Evolutionary conservation across 2,113 vertebrate genomes (phyloP).

Genomic region (Bubo scandiacus): DNA sequence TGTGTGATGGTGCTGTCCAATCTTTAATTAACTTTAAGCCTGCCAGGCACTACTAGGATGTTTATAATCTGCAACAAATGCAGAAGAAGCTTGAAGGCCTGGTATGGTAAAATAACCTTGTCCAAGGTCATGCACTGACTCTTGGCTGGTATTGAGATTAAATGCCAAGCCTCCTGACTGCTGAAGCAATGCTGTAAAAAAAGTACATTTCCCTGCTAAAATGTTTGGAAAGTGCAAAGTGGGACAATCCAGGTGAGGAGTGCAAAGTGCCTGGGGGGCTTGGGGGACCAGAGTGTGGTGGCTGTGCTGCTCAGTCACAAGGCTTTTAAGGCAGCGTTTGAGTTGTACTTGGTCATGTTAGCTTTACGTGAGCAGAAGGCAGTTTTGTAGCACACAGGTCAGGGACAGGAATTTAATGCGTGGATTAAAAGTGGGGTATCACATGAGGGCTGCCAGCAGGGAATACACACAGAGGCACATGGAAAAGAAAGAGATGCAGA

Average conservation of each 20-base stretch:
- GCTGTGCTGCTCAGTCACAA: background rate
- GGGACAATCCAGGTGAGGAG: background rate
- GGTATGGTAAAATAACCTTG: background rate
- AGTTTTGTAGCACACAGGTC: background rate
- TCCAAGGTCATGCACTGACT: background rate
- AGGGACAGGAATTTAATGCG: background rate
- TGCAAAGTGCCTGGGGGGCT: background rate
- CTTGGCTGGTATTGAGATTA: background rate
- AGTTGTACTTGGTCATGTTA: background rate
- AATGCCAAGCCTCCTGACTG: background rate
- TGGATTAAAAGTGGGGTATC: background rate
- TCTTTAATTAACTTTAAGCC: conserved; percentile 61
- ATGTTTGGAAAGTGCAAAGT: background rate
- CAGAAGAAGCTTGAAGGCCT: background rate
- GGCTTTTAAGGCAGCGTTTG: background rate
- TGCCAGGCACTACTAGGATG: background rate
- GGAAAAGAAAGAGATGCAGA: background rate
- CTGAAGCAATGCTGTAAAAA: background rate
- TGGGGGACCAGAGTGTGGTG: background rate
- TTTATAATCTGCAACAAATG: background rate
- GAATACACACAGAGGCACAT: background rate
- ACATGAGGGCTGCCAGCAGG: background rate
- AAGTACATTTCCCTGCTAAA: background rate
- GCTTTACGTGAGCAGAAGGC: background rate
- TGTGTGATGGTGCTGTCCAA: background rate